Evolutionary conservation across 2,113 vertebrate genomes (phyloP), one percentile per base, ranked within the genome.

Genomic region (Menura novaehollandiae): DNA sequence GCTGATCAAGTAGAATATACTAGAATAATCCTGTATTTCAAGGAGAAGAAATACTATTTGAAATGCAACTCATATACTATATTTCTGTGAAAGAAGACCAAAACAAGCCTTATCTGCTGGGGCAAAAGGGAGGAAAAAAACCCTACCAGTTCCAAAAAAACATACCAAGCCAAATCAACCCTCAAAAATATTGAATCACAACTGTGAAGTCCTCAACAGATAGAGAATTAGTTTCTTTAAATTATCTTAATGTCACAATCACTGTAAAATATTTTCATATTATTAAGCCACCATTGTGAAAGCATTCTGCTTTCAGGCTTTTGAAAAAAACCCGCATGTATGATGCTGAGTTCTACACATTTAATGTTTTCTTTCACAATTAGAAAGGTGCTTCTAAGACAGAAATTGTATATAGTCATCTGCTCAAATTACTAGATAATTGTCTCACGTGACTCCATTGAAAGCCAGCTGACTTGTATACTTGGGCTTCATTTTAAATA

Each of bases 301-400:
- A 51, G 2, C 7, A 8, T 76, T 58, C 43, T 71, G 39, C 16
- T 88, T 56, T 67, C 33, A 82, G 10, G 15, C 1, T 35, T 89
- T 13, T 10, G 6, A 30, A 35, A 39, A 68, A 47, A 58, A 44
- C 7, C 21, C 0, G n/a, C n/a, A 5, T 19, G 5, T 15, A 30
- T 13, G 28, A 69, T 3, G 6, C 6, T 10, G 6, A 56, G 3
- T 47, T 87, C n/a, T 66, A 87, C 20, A 88, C 74, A 53, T 13
- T 4, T 0, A 58, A 52, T 2, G 1, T 51, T 62, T 74, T 58
- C 24, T 44, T 64, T n/a, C 56, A 95, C 7, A 39, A 33, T 63
- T 78, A 51, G 10, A 84, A 33, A 82, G 14, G 35, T 52, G 43
- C 4, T 35, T 84, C 14, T 64, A 32, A 68, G 28, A 52, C 7